A percentile compares a stretch with the other conserved stretches of the same genome.
Conservation (phyloP, 2,113 vertebrate genomes). For the Dipodomys spectabilis region DNA sequence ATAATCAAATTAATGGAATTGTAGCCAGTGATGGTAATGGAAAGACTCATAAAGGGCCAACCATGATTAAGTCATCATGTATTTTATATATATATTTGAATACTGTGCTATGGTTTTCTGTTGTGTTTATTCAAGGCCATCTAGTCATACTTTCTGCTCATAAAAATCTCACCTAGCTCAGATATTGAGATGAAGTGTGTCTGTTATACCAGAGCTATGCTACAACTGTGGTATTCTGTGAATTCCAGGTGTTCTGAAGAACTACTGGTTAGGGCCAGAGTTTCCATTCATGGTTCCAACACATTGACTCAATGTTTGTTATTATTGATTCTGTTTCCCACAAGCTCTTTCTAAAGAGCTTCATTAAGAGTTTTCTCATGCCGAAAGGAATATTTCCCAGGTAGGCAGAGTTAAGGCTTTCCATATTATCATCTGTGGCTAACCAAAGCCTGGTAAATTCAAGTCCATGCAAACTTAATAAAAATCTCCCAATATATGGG, state of each 20-base stretch:
- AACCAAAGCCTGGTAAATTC: background rate
- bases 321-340: background rate
- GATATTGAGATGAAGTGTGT: background rate
- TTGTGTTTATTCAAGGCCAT: background rate
- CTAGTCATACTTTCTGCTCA: slow-evolving; percentile 51
- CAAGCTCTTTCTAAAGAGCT: background rate
- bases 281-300: slow-evolving; percentile 25
- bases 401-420: background rate
- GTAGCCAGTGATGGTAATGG: background rate
- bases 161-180: slow-evolving; percentile 38
- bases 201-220: background rate
- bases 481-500: background rate
- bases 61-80: background rate
- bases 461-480: background rate
- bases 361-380: background rate
- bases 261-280: background rate
- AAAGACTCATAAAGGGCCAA: background rate
- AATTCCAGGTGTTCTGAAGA: background rate
- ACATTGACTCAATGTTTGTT: background rate
- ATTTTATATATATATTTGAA: background rate
- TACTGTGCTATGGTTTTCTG: background rate
- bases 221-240: background rate
- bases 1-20: slow-evolving; percentile 16
- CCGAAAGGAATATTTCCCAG: background rate
- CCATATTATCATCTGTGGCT: background rate